These are phyloP conservation scores for Dicrostonyx torquatus DNA, from an alignment of 2,797 vertebrate species.

Conservation along the genomic window DNA sequence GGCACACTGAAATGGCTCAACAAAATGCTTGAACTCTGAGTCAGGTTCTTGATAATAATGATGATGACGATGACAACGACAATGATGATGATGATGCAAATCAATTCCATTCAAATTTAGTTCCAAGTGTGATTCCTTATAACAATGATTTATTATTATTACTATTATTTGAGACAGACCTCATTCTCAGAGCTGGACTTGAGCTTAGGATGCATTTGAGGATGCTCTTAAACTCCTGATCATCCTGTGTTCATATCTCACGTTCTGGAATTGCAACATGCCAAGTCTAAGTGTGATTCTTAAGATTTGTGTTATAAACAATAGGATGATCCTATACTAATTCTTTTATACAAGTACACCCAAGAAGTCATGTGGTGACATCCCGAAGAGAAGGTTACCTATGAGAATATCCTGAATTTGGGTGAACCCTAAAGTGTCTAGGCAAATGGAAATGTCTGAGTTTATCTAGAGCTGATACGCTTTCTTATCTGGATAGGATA, in stretches of 20 bases:
- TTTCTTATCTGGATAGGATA: no score
- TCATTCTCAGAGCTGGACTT: background rate
- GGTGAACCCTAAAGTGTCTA: background rate
- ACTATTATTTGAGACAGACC: background rate
- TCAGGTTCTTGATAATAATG: background rate
- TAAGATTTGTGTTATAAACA: slow-evolving; percentile 4
- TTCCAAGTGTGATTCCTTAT: background rate
- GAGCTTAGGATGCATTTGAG: background rate
- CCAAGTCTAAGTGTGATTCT: background rate
- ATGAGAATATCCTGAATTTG: background rate
- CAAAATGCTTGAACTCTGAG: background rate
- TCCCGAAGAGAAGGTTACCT: background rate
- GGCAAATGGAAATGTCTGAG: background rate
- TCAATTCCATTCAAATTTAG: background rate
- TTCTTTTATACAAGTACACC: background rate
- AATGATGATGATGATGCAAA: background rate
- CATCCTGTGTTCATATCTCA: background rate
- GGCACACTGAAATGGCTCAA: background rate
- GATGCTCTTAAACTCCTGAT: background rate
- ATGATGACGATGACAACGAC: background rate
- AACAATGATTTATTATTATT: background rate
- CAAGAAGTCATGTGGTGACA: background rate
- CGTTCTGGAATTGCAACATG: background rate
- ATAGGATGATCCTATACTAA: background rate
- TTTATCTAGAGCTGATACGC: background rate